Evolutionary conservation across 2,888 invertebrate species (phyloP).

Genomic region (Nebria brevicollis): DNA sequence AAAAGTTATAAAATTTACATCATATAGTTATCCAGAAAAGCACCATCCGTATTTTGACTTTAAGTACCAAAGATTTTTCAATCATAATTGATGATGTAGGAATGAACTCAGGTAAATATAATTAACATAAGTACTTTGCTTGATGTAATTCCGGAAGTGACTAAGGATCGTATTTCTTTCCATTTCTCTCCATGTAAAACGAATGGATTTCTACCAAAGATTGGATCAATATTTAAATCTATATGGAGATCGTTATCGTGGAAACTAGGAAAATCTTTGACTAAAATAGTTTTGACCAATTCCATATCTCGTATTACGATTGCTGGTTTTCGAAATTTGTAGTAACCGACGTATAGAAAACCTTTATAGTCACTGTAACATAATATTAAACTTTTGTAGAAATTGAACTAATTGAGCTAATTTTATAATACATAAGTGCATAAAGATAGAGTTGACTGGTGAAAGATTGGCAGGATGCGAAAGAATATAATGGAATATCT

Average conservation of each 20-base stretch:
- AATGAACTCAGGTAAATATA: neutral
- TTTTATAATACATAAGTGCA: too few relatives aligned
- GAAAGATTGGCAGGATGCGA: too few relatives aligned
- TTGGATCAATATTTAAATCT: conserved; percentile 59
- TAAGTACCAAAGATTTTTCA: neutral
- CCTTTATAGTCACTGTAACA: conserved; percentile 43
- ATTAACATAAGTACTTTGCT: conserved; percentile 55
- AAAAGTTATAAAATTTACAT: too few relatives aligned
- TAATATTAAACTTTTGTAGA: too few relatives aligned
- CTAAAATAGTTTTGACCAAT: conserved; percentile 55
- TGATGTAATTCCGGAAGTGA: conserved; percentile 63
- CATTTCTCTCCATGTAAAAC: conserved; percentile 60
- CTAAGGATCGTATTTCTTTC: conserved; percentile 62
- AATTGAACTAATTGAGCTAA: too few relatives aligned
- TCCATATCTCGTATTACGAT: conserved; percentile 56
- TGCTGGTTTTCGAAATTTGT: conserved; percentile 52
- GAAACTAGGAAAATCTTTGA: conserved; percentile 56
- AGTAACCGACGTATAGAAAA: conserved; percentile 58
- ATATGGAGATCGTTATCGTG: conserved; percentile 54
- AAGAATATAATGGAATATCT: too few relatives aligned
- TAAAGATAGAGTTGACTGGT: too few relatives aligned
- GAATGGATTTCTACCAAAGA: conserved; percentile 62
- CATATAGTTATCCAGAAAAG: too few relatives aligned
- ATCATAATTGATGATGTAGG: neutral
- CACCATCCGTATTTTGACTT: neutral